Base-by-base conservation (phyloP, 1,140 invertebrate genomes). In the Conus betulinus region DNA sequence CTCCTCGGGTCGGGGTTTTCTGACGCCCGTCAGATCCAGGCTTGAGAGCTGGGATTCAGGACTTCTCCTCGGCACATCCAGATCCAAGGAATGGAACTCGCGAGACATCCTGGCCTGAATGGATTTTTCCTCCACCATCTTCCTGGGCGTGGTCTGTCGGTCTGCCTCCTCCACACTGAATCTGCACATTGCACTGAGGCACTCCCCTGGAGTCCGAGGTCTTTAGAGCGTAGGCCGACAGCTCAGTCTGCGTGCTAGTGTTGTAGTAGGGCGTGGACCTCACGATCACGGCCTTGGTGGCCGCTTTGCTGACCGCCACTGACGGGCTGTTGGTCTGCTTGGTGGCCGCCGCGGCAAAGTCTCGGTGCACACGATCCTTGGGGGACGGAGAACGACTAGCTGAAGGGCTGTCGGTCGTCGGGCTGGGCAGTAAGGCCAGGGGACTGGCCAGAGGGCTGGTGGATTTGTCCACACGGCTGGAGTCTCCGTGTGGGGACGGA, bases 171-270 rank as follows among this genome's bases (percentile, higher is more conserved):
- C 90, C 78, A 90, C 89, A n/a, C 81, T 89, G 88, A 74, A 87
- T 81, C 83, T 91, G 82, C 53, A 90, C 87, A 84, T 89, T 85
- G 39, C 87, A 63, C 78, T 52, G 76, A n/a, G 67, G 88, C 25
- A 84, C 23, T n/a, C 67, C 67, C 7, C 81, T 13, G 11, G 88
- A 88, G 53, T 89, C 81, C 23, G 90, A 87, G 13, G 84, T 81
- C 79, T 91, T 91, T 57, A 91, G 79, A 17, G 89, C 89, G 53
- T 67, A 60, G 71, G 91, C 89, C 52, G 85, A 87, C 88, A 87
- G 88, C 76, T 94, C 93, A 11, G 93, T 94, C 85, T 94, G 94
- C n/a, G 94, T 94, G 83, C 94, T 93, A 15, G 94, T 94, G 87
- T 93, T 94, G 89, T 94, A 94, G 90, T 93, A 92, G 27, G 93